Evolutionary conservation across 2,113 vertebrate genomes (phyloP), one percentile per base, ranked within the genome.

Genomic region (Hypocryptadius cinnamomeus): DNA sequence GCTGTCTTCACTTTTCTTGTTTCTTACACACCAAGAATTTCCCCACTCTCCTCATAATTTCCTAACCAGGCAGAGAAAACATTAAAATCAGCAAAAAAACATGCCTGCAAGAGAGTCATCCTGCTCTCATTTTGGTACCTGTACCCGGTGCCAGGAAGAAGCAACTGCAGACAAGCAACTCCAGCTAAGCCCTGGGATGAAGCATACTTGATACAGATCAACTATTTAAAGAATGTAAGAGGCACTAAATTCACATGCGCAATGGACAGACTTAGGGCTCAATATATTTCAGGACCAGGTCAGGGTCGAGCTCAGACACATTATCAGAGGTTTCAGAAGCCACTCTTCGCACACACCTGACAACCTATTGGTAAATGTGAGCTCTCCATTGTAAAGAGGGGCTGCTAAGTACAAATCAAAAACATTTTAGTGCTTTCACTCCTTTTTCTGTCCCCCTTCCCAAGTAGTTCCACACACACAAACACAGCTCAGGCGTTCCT

Each of bases 221-320:
- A 89, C 96, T 96, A 96, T 96, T 96, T 96, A 94, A 96, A 73
- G 94, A 96, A 96, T 79, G 78, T 92, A 90, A 94, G 92, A 96
- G 42, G 87, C 69, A 85, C 91, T 85, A 44, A 92, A 92, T 68
- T 88, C 89, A 86, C 88, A 88, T 24, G 61, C 19, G 3, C 92
- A 82, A 87, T 48, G 69, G 84, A 74, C 45, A 65, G 89, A 56
- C 48, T 93, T 93, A 94, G 80, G 88, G 63, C 39, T 11, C 51
- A 90, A 74, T 44, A 28, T 30, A 89, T 65, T 91, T 85, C 59
- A 35, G 66, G 90, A 80, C 42, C 47, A 78, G 92, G 90, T 94
- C 93, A 92, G 35, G 68, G 92, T 94, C 39, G 44, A 87, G 73
- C 61, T 50, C 0, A 0, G 50, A 59, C 5, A 9, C 35, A 13